Evolutionary conservation across 1,140 invertebrate species (phyloP).

Genomic region (Bombus pyrosoma): DNA sequence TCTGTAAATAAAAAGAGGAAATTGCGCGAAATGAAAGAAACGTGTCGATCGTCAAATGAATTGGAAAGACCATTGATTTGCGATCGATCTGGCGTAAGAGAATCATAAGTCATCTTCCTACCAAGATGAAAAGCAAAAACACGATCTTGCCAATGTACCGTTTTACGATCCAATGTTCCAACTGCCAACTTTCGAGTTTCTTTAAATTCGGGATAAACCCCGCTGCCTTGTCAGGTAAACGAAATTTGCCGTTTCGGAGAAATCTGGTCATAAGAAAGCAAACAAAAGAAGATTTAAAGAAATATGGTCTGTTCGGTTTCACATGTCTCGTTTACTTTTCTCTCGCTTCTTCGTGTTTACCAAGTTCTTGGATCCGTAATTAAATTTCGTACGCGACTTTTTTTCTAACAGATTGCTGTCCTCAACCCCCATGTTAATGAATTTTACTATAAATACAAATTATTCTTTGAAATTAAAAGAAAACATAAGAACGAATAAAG

Average conservation of each 20-base stretch:
- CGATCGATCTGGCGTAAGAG: slow-evolving; percentile 12
- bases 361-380: slow-evolving; percentile 1
- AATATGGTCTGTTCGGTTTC: slow-evolving; percentile 55
- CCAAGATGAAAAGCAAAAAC: slow-evolving; percentile 1
- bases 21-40: neutral
- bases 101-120: slow-evolving; percentile 53
- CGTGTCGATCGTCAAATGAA: neutral
- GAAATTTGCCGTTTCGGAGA: slow-evolving; percentile 53
- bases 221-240: slow-evolving; percentile 38
- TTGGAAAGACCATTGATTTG: neutral
- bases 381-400: neutral
- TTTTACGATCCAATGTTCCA: slow-evolving; percentile 43
- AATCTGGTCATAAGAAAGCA: slow-evolving; percentile 60
- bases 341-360: neutral
- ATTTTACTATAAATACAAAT: neutral
- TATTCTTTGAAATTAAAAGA: neutral
- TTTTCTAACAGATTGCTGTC: neutral
- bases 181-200: slow-evolving; percentile 3
- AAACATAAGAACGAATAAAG: neutral
- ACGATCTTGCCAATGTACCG: neutral
- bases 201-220: slow-evolving; percentile 8
- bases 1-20: neutral
- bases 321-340: neutral
- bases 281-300: slow-evolving; percentile 63
- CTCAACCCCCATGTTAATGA: neutral